phyloP scores from a whole-genome alignment of 2,797 vertebrate genomes.

The Perodicticus potto region DNA sequence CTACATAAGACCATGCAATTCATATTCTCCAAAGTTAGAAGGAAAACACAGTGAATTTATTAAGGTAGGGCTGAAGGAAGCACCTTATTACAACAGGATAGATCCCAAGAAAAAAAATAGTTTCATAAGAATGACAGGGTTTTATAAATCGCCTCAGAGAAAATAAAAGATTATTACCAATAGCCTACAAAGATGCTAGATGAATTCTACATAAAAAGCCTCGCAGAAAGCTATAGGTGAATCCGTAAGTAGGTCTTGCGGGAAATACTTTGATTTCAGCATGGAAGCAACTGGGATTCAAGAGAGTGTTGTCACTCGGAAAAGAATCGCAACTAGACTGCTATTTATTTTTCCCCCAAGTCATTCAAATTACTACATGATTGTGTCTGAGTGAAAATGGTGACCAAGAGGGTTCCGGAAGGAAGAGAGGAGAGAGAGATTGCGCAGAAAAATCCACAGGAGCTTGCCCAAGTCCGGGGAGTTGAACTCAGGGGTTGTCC shows the following conservation, averaged over 20 bases:
- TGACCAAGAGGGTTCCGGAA: not conserved
- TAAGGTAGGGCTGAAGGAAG: not conserved
- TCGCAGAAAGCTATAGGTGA: not conserved
- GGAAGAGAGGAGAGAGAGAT: accelerated
- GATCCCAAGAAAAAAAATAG: not conserved
- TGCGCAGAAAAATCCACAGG: accelerated
- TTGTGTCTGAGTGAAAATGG: too few relatives aligned
- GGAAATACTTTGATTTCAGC: not conserved
- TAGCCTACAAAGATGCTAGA: not conserved
- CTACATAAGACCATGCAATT: accelerated
- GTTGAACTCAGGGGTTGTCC: too few relatives aligned
- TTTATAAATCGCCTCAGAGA: not conserved
- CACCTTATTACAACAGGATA: not conserved
- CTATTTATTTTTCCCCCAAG: too few relatives aligned
- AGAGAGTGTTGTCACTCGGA: not conserved
- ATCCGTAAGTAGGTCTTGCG: accelerated
- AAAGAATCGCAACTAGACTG: not conserved
- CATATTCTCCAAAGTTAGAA: too few relatives aligned
- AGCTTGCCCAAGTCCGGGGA: too few relatives aligned
- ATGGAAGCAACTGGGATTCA: accelerated
- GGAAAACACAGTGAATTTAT: not conserved
- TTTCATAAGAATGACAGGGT: too few relatives aligned
- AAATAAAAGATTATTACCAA: accelerated
- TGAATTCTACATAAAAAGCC: not conserved
- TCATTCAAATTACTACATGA: too few relatives aligned